These are phyloP conservation scores for Puma concolor DNA, from an alignment of 2,113 vertebrate genomes.

Conservation along the genomic window DNA sequence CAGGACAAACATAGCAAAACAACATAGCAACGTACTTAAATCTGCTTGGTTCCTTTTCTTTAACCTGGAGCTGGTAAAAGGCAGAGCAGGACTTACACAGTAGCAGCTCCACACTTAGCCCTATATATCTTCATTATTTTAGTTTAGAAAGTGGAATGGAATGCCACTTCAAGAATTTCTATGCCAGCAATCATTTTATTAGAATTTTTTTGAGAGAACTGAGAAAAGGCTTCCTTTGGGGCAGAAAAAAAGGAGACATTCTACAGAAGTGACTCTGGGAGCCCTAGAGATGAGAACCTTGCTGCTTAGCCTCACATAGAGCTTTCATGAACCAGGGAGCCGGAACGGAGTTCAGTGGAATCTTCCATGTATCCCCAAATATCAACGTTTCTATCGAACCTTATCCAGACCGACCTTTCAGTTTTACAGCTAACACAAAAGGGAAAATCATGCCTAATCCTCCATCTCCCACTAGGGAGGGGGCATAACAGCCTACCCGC, in stretches of 20 bases:
- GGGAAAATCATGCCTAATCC: background rate
- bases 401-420: background rate
- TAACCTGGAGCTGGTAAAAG: constrained; percentile 28
- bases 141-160: constrained; percentile 5
- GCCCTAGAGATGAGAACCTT: background rate
- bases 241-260: background rate
- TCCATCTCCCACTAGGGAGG: background rate
- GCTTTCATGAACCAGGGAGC: constrained; percentile 5
- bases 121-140: background rate
- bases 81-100: background rate
- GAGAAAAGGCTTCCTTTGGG: constrained; percentile 23
- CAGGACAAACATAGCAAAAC: constrained; percentile 67
- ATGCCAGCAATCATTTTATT: constrained; percentile 20
- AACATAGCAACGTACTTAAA: constrained; percentile 65
- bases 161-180: constrained; percentile 49
- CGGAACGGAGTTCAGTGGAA: background rate
- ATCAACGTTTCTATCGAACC: background rate
- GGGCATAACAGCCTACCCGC: constrained; percentile 49
- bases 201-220: background rate
- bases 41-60: constrained; percentile 48
- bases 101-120: background rate
- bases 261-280: background rate
- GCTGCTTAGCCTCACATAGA: background rate
- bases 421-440: constrained; percentile 50
- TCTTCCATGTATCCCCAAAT: background rate